Evolutionary conservation across 2,797 vertebrate species (phyloP), one percentile per base, ranked within the genome.

Genomic region (Falco cherrug): DNA sequence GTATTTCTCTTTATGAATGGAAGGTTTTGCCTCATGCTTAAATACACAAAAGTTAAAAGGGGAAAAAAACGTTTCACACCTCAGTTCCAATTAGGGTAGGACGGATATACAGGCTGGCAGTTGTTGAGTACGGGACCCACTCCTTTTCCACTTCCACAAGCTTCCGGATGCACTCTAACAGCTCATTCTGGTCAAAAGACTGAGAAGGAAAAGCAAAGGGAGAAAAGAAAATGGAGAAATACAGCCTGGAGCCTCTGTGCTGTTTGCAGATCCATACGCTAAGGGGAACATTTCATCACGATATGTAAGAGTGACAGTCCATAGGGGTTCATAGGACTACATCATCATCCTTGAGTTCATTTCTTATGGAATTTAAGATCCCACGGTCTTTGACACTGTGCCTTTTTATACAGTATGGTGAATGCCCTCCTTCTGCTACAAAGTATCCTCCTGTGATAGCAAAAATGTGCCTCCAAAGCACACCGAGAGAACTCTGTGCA

Each of bases 11-110:
- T 24, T 7, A 43, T 6, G 37, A 24, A 53, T 5, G 16, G n/a
- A 84, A 7, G 20, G 4, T 69, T 89, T 22, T 45, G 22, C 33
- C 13, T 74, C 1, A 0, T 47, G 29, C 18, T 56, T 39, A 77
- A 67, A 84, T 14, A 47, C 37, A 65, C 6, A 53, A 13, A 35
- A 81, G 15, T 43, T 54, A 54, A 68, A 25, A 48, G 18, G 20
- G 11, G 2, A 22, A n/a, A 60, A 45, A 16, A 45, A 3, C 1
- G 16, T 16, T 48, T 21, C 97, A 88, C 21, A 99, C 99, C 98
- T 99, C 99, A 3, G 98, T 99, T 95, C 98, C 98, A 9, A 99
- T 97, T 37, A 99, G 98, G 4, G 98, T 98, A 18, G 99, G 99
- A 26, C 99, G 99, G 82, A 99, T 98, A 56, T 99, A 99, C 2